These are phyloP conservation scores for Rhombomys opimus DNA, from an alignment of 2,113 vertebrate genomes.

Conservation along the genomic window DNA sequence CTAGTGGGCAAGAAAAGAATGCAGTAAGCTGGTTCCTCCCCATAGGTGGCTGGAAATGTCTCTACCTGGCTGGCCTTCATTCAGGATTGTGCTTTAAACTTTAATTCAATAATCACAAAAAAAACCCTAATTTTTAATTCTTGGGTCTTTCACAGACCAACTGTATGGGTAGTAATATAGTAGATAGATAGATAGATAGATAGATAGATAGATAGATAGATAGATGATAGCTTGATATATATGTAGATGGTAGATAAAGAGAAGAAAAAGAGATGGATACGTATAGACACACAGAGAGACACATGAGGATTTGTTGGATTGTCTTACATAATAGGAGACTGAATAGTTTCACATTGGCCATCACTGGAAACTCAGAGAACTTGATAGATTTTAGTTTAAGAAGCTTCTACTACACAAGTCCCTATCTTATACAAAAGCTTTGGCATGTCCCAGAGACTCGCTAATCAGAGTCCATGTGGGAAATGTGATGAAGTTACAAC, in stretches of 20 bases:
- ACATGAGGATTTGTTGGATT: not conserved
- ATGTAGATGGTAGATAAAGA: not conserved
- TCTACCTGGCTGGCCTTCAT: too few species aligned
- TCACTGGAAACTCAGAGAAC: not conserved
- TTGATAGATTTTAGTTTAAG: too few species aligned
- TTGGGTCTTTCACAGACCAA: not conserved
- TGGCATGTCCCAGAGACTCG: not conserved
- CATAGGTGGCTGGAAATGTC: too few species aligned
- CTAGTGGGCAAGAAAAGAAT: too few species aligned
- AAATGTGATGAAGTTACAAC: not conserved
- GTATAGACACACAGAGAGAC: not conserved
- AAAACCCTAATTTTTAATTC: too few species aligned
- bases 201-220: not conserved
- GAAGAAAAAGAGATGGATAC: not conserved
- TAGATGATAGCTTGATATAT: not conserved
- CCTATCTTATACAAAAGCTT: not conserved
- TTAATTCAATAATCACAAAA: too few species aligned
- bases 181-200: not conserved
- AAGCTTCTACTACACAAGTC: not conserved
- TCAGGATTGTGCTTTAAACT: too few species aligned
- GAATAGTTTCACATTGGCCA: too few species aligned
- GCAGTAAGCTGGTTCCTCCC: too few species aligned
- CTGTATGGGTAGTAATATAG: not conserved
- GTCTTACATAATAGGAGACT: not conserved
- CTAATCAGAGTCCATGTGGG: not conserved